Evolutionary conservation across 1,140 invertebrate genomes (phyloP), one percentile per base, ranked within the genome.

Genomic region (Nephila pilipes): DNA sequence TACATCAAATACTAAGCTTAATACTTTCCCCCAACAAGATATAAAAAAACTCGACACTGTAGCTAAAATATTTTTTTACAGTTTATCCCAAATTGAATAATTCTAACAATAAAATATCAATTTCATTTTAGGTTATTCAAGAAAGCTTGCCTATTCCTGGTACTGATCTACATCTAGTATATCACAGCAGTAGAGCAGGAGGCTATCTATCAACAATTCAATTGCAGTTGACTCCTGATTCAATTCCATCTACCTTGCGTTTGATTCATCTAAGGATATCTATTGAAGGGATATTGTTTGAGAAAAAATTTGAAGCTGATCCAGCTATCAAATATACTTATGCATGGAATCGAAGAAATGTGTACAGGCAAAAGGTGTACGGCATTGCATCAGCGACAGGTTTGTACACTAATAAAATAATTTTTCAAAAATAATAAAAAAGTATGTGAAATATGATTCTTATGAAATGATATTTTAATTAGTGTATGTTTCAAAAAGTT

Each of bases 81-180:
- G 12, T 46, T 46, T 46, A 46, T 46, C 3, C 6, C 46, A 46
- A 46, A 46, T 10, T 46, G 12, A 46, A n/a, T n/a, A n/a, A n/a
- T n/a, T 46, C 46, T 46, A 10, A 10, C 46, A 46, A 46, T 10
- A 46, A n/a, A 46, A 10, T 29, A 75, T 75, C 16, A 14, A 5
- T 12, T n/a, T 5, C 46, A 10, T 90, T 80, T 38, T 98, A 98
- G 97, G 98, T 99, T 94, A 97, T 99, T 0, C 98, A 99, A 96
- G 98, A 99, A 96, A 98, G 98, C 93, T 97, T 99, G 90, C 96
- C 97, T 16, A 98, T 99, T 93, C 98, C 98, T 6, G 98, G 98
- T 36, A 96, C 98, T 2, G 94, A 95, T 65, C 94, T 96, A 3
- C 95, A 96, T 92, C 94, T 96, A 10, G 95, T 96, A 0, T 96